Evolutionary conservation across 2,113 vertebrate genomes (phyloP), one percentile per base, ranked within the genome.

Genomic region (Phodopus roborovskii): DNA sequence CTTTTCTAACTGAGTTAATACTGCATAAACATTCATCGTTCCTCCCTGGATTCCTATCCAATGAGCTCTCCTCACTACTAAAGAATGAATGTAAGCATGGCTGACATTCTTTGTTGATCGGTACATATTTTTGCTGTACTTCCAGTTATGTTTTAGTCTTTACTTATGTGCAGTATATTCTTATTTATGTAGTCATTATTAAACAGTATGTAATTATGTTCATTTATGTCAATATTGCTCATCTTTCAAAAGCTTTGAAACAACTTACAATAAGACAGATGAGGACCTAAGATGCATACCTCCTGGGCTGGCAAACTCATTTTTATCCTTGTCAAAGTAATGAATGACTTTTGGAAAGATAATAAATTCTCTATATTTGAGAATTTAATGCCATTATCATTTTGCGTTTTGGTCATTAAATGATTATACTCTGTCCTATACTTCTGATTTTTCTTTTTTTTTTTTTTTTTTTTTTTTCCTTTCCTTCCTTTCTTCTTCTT

Each of bases 1-100:
- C 66, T 71, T 86, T 73, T 83, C 53, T 75, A 96, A 96, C 24
- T 42, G 78, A 97, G 95, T 96, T 94, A 96, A 95, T 90, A 94
- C 73, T 83, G 33, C 79, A 92, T 70, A 84, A 94, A 30, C 48
- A 39, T 16, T 91, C 68, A 50, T 88, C 60, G 30, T 71, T 95
- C 96, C 56, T 85, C 92, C 92, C 93, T 28, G 20, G 53, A 39
- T 95, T 79, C 68, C 74, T 68, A 92, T 88, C 96, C n/a, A 96
- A 22, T 88, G 66, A 78, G 22, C 84, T 96, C 62, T 92, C 33
- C 50, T 89, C 73, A 42, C 78, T 84, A 42, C 60, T 91, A 93
- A 95, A 74, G 68, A 88, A 77, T 22, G 95, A 92, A 92, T 74
- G 24, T 42, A 87, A 90, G 77, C 39, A 48, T 45, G 48, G 30